Evolutionary conservation across 2,888 invertebrate species (phyloP).

Genomic region (Diaphora mendica): DNA sequence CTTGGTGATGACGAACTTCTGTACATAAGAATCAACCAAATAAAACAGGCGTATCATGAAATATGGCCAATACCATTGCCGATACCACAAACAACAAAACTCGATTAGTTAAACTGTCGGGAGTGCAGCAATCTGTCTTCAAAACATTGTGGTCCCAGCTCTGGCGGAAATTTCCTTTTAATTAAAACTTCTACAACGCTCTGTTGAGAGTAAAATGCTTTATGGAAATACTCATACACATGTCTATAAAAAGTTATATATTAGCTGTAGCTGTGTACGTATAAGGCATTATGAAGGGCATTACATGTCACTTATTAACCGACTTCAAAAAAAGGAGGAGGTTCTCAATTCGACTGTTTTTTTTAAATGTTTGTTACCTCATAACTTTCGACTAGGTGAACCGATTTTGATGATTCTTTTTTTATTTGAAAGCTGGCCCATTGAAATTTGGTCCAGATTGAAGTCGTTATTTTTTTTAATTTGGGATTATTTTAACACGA

Average conservation of each 20-base stretch:
- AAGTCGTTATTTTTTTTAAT: too few relatives aligned
- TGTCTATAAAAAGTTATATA: background rate
- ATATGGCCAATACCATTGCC: slow-evolving; percentile 10
- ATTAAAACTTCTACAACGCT: slow-evolving; percentile 56
- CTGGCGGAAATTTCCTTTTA: slow-evolving; percentile 50
- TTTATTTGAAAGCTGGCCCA: too few relatives aligned
- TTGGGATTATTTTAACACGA: too few relatives aligned
- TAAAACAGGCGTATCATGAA: background rate
- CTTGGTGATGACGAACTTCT: background rate
- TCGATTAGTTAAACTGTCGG: slow-evolving; percentile 22
- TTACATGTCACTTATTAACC: too few relatives aligned
- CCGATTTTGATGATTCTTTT: too few relatives aligned
- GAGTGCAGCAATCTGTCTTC: slow-evolving; percentile 23
- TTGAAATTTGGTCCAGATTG: too few relatives aligned
- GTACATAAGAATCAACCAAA: background rate
- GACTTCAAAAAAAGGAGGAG: too few relatives aligned
- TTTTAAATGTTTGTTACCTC: too few relatives aligned
- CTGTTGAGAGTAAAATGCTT: slow-evolving; percentile 10
- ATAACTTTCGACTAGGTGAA: too few relatives aligned
- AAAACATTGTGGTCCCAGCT: slow-evolving; percentile 18
- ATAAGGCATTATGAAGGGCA: background rate
- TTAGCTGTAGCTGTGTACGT: background rate
- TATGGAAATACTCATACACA: background rate
- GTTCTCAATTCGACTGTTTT: too few relatives aligned
- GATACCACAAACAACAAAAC: slow-evolving; percentile 20